Evolutionary conservation across 2,888 invertebrate genomes (phyloP).

Genomic region (Cephalotes varians): DNA sequence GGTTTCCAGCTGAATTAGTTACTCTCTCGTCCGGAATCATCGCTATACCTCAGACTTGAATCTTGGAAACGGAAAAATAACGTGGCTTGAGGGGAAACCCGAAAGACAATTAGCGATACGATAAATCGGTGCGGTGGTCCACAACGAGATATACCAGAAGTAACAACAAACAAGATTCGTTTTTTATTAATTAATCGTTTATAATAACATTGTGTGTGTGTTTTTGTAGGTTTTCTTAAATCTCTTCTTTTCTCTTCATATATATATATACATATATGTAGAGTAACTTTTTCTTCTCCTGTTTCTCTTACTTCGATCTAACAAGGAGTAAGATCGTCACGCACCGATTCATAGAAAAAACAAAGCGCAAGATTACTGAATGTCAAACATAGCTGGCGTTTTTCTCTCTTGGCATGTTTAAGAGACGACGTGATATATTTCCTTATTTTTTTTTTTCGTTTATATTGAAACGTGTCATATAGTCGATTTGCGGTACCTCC

Average conservation of each 20-base stretch:
- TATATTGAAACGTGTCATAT: slow-evolving; percentile 72
- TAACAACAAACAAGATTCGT: slow-evolving; percentile 84
- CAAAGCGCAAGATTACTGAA: slow-evolving; percentile 79
- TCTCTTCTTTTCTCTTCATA: slow-evolving; percentile 49
- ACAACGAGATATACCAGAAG: slow-evolving; percentile 76
- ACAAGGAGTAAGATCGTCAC: slow-evolving; percentile 75
- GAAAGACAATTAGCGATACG: not conserved
- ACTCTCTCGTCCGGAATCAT: slow-evolving; percentile 27
- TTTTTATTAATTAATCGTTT: slow-evolving; percentile 83
- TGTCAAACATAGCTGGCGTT: slow-evolving; percentile 77
- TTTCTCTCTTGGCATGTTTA: slow-evolving; percentile 75
- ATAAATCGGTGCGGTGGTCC: slow-evolving; percentile 29
- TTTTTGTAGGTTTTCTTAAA: slow-evolving; percentile 70
- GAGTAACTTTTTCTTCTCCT: slow-evolving; percentile 64
- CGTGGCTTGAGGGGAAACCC: not conserved
- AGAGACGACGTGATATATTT: slow-evolving; percentile 66
- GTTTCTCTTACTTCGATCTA: slow-evolving; percentile 72
- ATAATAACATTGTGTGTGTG: slow-evolving; percentile 81
- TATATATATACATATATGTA: slow-evolving; percentile 52
- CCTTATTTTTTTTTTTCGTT: slow-evolving; percentile 51
- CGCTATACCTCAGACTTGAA: not conserved
- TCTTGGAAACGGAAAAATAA: not conserved
- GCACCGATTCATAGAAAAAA: slow-evolving; percentile 80
- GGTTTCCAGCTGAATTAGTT: slow-evolving; percentile 14
- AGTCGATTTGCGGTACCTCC: slow-evolving; percentile 74